Percentiles rank a stretch among this genome's conserved stretches.
Evolutionary conservation across 2,797 vertebrate species (phyloP).

Genomic region (Hapalemur alaotrensis): DNA sequence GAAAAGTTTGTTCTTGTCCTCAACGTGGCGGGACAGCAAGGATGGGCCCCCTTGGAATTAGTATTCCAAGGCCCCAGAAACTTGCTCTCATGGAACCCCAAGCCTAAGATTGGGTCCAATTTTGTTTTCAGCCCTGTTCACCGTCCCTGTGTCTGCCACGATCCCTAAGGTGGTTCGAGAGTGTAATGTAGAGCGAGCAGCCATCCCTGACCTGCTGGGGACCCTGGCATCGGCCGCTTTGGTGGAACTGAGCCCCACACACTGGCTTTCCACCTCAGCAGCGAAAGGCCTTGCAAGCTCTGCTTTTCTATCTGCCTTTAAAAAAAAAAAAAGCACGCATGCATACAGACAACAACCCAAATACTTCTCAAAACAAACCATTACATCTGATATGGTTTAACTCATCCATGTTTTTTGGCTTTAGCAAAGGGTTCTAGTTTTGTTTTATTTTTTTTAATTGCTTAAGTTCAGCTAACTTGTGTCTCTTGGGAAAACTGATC

Average conservation of each 20-base stretch:
- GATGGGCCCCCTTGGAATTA: neutral
- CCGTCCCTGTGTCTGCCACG: neutral
- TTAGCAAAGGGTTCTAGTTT: conserved; percentile 53
- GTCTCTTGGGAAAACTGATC: conserved; percentile 77
- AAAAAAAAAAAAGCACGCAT: neutral
- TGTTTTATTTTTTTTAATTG: conserved; percentile 66
- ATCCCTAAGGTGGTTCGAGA: neutral
- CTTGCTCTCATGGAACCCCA: neutral
- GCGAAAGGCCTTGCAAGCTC: neutral
- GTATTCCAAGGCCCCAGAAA: neutral
- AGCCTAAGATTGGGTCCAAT: neutral
- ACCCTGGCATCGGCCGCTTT: neutral
- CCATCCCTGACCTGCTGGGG: neutral
- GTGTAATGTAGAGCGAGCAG: neutral
- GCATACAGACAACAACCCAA: conserved; percentile 23
- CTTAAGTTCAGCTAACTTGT: conserved; percentile 71
- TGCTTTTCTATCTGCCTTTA: neutral
- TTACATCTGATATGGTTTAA: conserved; percentile 69
- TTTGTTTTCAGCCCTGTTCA: neutral
- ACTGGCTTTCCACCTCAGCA: neutral
- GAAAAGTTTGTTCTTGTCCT: neutral
- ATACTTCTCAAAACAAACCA: conserved; percentile 63
- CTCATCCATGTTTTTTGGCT: conserved; percentile 56
- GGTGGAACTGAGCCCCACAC: neutral
- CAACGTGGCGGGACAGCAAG: neutral